Conservation (phyloP, 2,797 vertebrate species). For the Rhynchotus rufescens region DNA sequence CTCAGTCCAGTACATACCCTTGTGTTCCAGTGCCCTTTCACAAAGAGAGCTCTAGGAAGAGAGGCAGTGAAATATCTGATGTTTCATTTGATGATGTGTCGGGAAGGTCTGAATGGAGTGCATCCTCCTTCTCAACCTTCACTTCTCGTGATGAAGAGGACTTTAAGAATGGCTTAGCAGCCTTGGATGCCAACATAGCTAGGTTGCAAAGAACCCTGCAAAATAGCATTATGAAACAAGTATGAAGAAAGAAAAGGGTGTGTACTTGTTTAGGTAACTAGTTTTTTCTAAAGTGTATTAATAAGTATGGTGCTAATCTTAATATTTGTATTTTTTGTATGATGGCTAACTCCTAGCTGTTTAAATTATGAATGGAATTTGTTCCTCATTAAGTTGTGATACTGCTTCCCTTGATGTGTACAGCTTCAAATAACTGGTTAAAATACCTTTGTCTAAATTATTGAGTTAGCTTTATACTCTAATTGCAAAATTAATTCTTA, state of each 20-base stretch:
- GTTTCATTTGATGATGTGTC: slow-evolving; percentile 80
- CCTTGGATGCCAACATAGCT: slow-evolving; percentile 92
- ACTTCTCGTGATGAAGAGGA: slow-evolving; percentile 90
- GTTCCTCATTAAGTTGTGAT: slow-evolving; percentile 32
- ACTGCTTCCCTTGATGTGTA: neutral
- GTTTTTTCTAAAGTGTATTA: neutral
- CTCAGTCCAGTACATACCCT: slow-evolving; percentile 1
- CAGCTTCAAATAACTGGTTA: neutral
- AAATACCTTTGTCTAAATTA: neutral
- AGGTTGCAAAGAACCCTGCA: slow-evolving; percentile 88
- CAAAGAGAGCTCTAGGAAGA: neutral
- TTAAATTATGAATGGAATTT: slow-evolving; percentile 57
- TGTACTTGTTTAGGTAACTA: neutral
- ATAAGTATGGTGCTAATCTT: neutral
- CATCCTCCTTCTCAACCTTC: slow-evolving; percentile 87
- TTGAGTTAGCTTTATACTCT: neutral
- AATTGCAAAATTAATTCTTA: neutral
- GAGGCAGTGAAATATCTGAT: slow-evolving; percentile 17
- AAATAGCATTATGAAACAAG: slow-evolving; percentile 79
- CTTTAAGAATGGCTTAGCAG: slow-evolving; percentile 89
- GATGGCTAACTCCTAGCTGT: slow-evolving; percentile 10
- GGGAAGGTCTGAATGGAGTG: slow-evolving; percentile 84
- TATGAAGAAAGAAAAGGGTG: neutral
- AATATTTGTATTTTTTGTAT: slow-evolving; percentile 14
- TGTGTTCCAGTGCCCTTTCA: neutral